phyloP scores from a whole-genome alignment of 2,888 invertebrate genomes.

The Keiferia lycopersicella region DNA sequence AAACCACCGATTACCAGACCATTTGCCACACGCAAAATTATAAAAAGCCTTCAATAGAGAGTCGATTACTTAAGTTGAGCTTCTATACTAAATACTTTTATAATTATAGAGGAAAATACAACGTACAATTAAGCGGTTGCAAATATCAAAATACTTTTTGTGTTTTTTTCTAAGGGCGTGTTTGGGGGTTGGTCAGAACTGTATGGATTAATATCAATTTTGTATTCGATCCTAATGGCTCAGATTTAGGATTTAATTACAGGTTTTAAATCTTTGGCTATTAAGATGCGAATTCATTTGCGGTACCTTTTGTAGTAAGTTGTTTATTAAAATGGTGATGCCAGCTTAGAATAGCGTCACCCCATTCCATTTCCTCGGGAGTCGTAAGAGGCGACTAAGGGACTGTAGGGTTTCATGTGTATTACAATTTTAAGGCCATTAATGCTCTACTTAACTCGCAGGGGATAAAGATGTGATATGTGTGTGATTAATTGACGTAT shows the following conservation, averaged over 20 bases:
- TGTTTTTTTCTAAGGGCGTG: conserved; percentile 51
- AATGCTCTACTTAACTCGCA: no score
- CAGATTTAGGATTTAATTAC: conserved; percentile 58
- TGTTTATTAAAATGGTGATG: background rate
- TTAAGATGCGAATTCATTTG: conserved; percentile 37
- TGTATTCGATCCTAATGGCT: conserved; percentile 49
- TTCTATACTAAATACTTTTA: conserved; percentile 62
- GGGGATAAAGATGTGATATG: no score
- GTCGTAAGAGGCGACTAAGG: no score
- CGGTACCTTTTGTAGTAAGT: background rate
- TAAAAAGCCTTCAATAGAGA: conserved; percentile 35
- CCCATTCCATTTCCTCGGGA: no score
- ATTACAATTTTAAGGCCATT: no score
- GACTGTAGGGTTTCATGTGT: no score
- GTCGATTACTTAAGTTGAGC: conserved; percentile 63
- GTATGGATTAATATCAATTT: conserved; percentile 69
- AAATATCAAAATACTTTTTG: conserved; percentile 64
- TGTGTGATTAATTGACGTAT: no score
- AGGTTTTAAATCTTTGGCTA: conserved; percentile 46
- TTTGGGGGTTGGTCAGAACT: conserved; percentile 34
- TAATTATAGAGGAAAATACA: conserved; percentile 62
- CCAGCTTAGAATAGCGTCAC: no score
- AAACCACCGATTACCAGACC: conserved; percentile 19
- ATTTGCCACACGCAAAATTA: conserved; percentile 20
- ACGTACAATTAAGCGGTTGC: conserved; percentile 71